Conservation (phyloP, 2,797 vertebrate species). For the Sebastes nivosus region DNA sequence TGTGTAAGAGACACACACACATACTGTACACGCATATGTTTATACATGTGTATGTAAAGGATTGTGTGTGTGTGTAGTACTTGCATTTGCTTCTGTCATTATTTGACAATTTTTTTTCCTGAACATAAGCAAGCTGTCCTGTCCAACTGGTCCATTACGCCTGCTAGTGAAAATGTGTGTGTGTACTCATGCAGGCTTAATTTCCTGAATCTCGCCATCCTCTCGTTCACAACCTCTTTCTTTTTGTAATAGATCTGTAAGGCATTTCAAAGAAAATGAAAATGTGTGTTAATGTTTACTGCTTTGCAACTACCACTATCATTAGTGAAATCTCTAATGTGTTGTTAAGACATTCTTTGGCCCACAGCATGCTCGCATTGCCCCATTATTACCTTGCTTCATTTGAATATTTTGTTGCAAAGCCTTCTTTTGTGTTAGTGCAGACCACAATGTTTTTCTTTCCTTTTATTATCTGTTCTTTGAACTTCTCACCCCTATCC, state of each 20-base stretch:
- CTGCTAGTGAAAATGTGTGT: constrained; percentile 55
- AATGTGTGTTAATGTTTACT: constrained; percentile 70
- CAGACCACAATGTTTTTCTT: not conserved
- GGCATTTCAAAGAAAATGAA: constrained; percentile 67
- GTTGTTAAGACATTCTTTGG: constrained; percentile 63
- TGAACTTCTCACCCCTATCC: constrained; percentile 30
- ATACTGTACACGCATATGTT: constrained; percentile 10
- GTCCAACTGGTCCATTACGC: constrained; percentile 78
- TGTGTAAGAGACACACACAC: constrained; percentile 11
- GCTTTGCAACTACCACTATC: constrained; percentile 55
- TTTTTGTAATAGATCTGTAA: constrained; percentile 54
- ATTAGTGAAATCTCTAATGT: constrained; percentile 69
- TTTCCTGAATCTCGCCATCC: constrained; percentile 54
- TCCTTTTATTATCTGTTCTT: constrained; percentile 6
- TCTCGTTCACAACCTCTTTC: constrained; percentile 36
- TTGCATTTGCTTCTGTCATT: constrained; percentile 44
- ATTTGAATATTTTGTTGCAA: constrained; percentile 47
- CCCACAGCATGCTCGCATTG: constrained; percentile 41
- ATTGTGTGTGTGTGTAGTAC: not conserved
- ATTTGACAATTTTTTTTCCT: constrained; percentile 63
- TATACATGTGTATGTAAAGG: constrained; percentile 5
- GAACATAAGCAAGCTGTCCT: constrained; percentile 80
- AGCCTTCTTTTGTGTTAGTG: not conserved
- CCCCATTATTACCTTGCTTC: constrained; percentile 51
- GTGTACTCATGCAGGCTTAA: constrained; percentile 66